Percentiles rank a stretch among this genome's conserved stretches.
Conservation (phyloP, 1,140 invertebrate species). For the Papilio dardanus region DNA sequence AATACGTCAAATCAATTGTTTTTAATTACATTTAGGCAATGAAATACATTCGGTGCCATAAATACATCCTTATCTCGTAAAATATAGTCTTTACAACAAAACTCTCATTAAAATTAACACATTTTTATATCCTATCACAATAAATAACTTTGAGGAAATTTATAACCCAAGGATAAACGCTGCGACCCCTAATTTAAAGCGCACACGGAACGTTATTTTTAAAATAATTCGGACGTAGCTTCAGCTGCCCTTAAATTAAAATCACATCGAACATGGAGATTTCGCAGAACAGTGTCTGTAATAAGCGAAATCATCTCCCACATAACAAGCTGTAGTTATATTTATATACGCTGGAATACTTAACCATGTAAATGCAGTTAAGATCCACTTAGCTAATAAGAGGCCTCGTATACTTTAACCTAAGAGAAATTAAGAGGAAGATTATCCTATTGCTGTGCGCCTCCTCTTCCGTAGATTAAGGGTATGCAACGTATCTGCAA, state of each 20-base stretch:
- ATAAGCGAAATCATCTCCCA: no score
- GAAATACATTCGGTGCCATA: background rate
- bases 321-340: no score
- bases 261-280: background rate
- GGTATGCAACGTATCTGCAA: no score
- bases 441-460: no score
- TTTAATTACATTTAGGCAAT: background rate
- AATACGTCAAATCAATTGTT: no score
- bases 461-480: no score
- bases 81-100: background rate
- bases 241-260: background rate
- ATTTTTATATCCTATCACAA: slow-evolving; percentile 9
- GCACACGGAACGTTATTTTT: slow-evolving; percentile 3
- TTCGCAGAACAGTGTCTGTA: no score
- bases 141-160: slow-evolving; percentile 19
- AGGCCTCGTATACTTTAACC: background rate
- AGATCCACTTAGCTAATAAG: background rate
- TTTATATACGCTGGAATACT: no score
- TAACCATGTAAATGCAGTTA: slow-evolving; percentile 16
- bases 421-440: no score
- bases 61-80: background rate
- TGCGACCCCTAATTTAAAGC: slow-evolving; percentile 6
- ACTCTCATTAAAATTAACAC: background rate
- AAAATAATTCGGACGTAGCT: background rate
- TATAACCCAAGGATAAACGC: slow-evolving; percentile 1